Evolutionary conservation across 2,797 vertebrate species (phyloP), one percentile per base, ranked within the genome.

Genomic region (Gobionotothen gibberifrons): DNA sequence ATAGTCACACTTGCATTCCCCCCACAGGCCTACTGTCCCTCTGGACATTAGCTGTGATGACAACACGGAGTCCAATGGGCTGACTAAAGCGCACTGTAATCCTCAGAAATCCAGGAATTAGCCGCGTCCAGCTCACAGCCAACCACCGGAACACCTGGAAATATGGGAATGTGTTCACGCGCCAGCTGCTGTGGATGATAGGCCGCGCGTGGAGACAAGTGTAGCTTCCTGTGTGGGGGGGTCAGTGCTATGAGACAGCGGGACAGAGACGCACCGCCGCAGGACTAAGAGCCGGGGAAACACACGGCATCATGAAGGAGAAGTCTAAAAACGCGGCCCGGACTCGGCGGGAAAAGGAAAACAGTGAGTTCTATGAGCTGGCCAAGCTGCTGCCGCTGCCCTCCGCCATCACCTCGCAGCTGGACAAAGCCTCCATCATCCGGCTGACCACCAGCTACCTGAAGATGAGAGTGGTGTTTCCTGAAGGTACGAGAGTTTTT

Each of bases 371-470:
- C 92, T 98, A 98, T 57, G 97, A 99, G 92, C 96, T 99, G 94
- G 98, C 97, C 67, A 98, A 98, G 87, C 95, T 99, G 80, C 75
- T 99, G 92, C 98, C 98, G 79, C 89, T 99, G 82, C 98, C 98
- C 77, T 97, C 98, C 0, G 98, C 98, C 83, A 99, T 99, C 95
- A 99, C 98, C 76, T 99, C 98, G 19, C 98, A 99, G 90, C 95
- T 99, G 91, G 98, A 99, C 83, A 99, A 99, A 89, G 98, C 97
- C 44, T 99, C 98, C 72, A 98, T 99, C 93, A 99, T 99, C 92
- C 94, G 98, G 12, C 97, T 99, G 63, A 98, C 97, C 1, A 98
- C 96, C 65, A 99, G 98, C 94, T 98, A 99, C 93, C 94, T 99
- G 91, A 97, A 96, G 90, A 99, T 99, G 97, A 95, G 98, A 57